Base-by-base conservation (phyloP, 2,888 invertebrate genomes). In the Cheilosia vernalis region DNA sequence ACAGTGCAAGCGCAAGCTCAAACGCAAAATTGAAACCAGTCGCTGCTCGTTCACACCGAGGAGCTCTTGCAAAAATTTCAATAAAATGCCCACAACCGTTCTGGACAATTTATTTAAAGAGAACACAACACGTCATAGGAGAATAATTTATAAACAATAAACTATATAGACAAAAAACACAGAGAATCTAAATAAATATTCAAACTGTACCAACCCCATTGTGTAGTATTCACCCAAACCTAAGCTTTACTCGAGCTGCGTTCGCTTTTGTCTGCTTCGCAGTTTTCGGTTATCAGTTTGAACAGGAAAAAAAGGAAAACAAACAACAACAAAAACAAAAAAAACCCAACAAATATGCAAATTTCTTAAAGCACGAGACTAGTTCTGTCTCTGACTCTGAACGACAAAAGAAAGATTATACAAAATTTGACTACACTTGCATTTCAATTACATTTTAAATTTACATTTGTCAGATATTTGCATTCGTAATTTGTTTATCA, bases 401-500 rank as follows among this genome's bases (percentile, higher is more conserved):
- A 51, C 42, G 30, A 51, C 33, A 33, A 4, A 5, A 37, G 3
- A 72, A 27, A 51, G 33, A 44, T 51, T 51, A 37, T 19, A 30
- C 40, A 55, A 61, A 69, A 73, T 17, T 61, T 74, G 63, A 84
- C 64, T 79, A 74, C 73, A 69, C 73, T 84, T 79, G 83, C 79
- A 79, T 69, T 74, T 44, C 67, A 79, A 79, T 64, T 69, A 63
- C 58, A 51, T 37, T 64, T 69, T n/a, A 58, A 74, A 79, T 84
- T 84, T 84, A 73, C 83, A 79, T 79, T 79, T 73, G 56, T 78
- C 67, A 61, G 66, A 72, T 83, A 83, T 83, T 78, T 73, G 78
- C 83, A 83, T 83, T 83, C 56, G 61, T 83, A 83, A 78, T 78
- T 83, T 83, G 83, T 83, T 83, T 78, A 56, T 78, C 21, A 67